A percentile compares a stretch with the other conserved stretches of the same genome.
phyloP scores from a whole-genome alignment of 2,113 vertebrate genomes.

The Riparia riparia region DNA sequence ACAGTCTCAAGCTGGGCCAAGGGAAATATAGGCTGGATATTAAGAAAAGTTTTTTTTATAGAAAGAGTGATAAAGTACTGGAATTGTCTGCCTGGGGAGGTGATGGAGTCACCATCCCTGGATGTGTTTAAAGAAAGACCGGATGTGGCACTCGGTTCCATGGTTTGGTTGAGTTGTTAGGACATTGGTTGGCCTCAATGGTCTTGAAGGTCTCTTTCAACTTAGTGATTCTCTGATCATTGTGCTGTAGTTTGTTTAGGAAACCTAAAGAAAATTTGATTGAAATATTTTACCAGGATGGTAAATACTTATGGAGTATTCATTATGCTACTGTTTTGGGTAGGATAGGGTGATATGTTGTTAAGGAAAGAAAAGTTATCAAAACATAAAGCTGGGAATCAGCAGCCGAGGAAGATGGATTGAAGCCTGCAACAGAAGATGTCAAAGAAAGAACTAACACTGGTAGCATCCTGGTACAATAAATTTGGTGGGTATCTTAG shows the following conservation, averaged over 20 bases:
- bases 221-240: not conserved
- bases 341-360: not conserved
- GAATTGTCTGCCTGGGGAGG: not conserved
- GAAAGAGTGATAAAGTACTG: not conserved
- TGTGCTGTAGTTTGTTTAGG: not conserved
- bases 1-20: rapidly evolving
- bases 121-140: too few relatives aligned
- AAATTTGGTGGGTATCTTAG: not conserved
- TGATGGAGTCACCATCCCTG: not conserved
- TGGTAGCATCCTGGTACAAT: not conserved
- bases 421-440: not conserved
- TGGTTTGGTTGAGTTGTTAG: not conserved
- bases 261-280: not conserved
- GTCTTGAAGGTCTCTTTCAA: not conserved
- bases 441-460: not conserved
- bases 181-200: not conserved
- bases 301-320: not conserved
- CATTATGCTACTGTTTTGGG: not conserved
- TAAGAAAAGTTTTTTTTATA: not conserved
- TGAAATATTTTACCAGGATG: not conserved
- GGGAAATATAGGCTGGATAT: not conserved
- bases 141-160: not conserved
- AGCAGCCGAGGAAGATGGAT: not conserved
- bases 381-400: not conserved
- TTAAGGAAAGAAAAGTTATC: not conserved